A percentile compares a stretch with the other conserved stretches of the same genome.
Conservation (phyloP, 2,888 invertebrate species). For the Heteropelma amictum region DNA sequence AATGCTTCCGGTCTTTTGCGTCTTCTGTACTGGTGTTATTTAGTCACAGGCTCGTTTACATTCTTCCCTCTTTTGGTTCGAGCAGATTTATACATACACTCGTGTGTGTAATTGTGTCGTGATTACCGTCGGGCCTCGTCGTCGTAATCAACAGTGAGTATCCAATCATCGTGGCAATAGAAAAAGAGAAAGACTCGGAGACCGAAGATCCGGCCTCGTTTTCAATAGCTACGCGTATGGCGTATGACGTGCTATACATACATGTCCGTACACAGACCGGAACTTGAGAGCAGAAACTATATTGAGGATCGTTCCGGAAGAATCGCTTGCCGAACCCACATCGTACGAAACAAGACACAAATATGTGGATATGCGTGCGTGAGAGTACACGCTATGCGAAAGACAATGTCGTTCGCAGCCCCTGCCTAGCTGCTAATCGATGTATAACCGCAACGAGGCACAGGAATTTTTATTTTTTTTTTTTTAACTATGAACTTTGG, state of each 20-base stretch:
- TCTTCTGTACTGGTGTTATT: slow-evolving; percentile 44
- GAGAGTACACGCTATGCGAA: neutral
- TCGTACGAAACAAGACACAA: slow-evolving; percentile 52
- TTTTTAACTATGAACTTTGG: too few relatives aligned
- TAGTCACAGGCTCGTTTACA: slow-evolving; percentile 34
- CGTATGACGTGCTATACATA: neutral
- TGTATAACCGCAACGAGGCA: too few relatives aligned
- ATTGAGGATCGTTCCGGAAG: slow-evolving; percentile 68
- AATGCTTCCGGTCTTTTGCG: slow-evolving; percentile 44
- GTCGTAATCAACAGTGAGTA: slow-evolving; percentile 56
- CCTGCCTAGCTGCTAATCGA: too few relatives aligned
- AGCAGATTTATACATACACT: slow-evolving; percentile 13
- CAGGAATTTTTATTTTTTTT: too few relatives aligned
- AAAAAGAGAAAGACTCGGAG: slow-evolving; percentile 63
- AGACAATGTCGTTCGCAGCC: too few relatives aligned
- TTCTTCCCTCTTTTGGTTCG: slow-evolving; percentile 27
- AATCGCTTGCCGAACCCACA: slow-evolving; percentile 64
- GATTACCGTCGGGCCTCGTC: slow-evolving; percentile 62
- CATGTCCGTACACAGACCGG: slow-evolving; percentile 36
- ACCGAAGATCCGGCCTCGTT: slow-evolving; percentile 74
- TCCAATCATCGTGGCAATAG: slow-evolving; percentile 62
- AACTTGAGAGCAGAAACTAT: slow-evolving; percentile 53
- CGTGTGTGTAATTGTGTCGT: slow-evolving; percentile 50
- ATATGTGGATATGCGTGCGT: neutral
- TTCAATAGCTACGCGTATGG: slow-evolving; percentile 52